phyloP scores from a whole-genome alignment of 2,113 vertebrate genomes.

The Vulpes ferrilata region DNA sequence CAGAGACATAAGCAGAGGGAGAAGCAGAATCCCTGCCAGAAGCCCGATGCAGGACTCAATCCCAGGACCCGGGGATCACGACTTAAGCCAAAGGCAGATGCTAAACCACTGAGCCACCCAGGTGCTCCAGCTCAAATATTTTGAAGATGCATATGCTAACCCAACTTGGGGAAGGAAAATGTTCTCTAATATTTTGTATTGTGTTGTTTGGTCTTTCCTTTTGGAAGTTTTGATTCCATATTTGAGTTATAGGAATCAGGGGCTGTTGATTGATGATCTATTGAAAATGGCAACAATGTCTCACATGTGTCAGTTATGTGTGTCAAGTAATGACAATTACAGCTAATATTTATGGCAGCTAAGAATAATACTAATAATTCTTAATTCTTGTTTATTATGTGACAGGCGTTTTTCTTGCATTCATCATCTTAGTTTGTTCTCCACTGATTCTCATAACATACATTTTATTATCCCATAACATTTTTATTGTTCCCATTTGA shows the following conservation, averaged over 20 bases:
- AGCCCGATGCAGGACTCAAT: no score
- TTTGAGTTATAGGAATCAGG: background rate
- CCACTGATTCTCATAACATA: background rate
- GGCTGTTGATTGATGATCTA: background rate
- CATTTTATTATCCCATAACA: background rate
- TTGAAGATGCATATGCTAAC: background rate
- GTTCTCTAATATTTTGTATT: background rate
- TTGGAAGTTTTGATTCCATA: background rate
- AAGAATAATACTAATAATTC: background rate
- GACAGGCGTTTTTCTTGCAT: background rate
- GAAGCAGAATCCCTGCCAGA: no score
- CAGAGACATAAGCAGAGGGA: no score
- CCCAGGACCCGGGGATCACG: no score
- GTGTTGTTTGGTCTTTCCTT: background rate
- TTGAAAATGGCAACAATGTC: background rate
- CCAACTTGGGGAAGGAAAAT: background rate
- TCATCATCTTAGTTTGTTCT: background rate
- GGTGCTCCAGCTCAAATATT: background rate
- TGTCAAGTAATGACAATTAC: background rate
- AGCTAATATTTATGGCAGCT: background rate
- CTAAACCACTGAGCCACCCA: no score
- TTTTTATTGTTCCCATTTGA: background rate
- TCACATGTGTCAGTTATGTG: background rate
- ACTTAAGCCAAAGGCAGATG: no score
- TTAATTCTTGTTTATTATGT: background rate